Conservation (phyloP, 2,797 vertebrate genomes). For the Peromyscus eremicus region DNA sequence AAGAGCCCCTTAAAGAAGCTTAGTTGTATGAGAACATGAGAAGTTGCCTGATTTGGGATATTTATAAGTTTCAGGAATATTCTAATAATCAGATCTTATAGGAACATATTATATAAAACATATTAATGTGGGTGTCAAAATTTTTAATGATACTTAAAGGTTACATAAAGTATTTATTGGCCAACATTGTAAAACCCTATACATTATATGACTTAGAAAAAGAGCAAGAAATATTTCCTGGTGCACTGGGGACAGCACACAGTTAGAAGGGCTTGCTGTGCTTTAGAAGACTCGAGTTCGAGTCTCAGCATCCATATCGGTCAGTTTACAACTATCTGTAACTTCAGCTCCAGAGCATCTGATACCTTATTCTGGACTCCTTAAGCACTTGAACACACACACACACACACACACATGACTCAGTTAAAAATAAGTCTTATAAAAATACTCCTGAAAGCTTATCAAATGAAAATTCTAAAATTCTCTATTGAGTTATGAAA, state of each 20-base stretch:
- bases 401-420: background rate
- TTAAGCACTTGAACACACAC: no score
- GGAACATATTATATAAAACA: background rate
- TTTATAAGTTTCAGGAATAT: constrained; percentile 16
- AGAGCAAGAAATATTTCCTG: background rate
- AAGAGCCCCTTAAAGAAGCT: background rate
- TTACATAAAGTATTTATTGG: background rate
- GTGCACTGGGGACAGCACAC: background rate
- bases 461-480: background rate
- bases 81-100: background rate
- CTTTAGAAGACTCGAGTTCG: background rate
- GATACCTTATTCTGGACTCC: background rate
- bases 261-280: no score
- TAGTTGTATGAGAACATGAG: background rate
- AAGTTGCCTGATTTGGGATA: background rate
- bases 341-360: background rate
- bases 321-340: background rate
- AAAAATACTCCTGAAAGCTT: background rate
- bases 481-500: background rate
- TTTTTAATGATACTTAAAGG: background rate
- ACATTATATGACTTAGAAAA: background rate
- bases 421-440: background rate
- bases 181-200: background rate
- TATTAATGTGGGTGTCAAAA: background rate
- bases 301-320: no score